phyloP scores from a whole-genome alignment of 2,797 vertebrate genomes.

The Alouatta caraya region DNA sequence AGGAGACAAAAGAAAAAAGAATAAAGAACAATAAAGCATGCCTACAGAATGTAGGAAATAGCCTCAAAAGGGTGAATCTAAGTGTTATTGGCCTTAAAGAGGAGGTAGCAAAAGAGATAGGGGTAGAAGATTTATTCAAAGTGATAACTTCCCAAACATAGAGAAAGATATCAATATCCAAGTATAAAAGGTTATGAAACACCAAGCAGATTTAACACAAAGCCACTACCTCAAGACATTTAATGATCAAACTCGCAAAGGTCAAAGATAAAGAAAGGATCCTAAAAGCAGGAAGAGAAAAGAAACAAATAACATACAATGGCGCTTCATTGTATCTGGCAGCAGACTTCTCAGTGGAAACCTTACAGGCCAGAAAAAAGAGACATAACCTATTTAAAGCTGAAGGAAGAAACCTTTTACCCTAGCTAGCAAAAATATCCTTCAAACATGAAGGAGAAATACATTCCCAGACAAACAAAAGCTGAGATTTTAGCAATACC shows the following conservation, averaged over 20 bases:
- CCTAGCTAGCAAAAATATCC: too few species aligned
- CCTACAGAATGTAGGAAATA: background rate
- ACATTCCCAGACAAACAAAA: too few species aligned
- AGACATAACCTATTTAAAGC: background rate
- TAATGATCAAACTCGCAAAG: background rate
- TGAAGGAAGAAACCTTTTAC: background rate
- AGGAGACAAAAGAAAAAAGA: background rate
- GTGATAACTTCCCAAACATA: background rate
- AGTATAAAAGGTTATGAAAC: background rate
- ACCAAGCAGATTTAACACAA: background rate
- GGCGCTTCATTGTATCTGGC: background rate
- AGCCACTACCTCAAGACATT: background rate
- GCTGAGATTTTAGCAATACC: too few species aligned
- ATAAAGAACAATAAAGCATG: background rate
- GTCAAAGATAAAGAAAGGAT: background rate
- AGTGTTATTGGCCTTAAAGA: background rate
- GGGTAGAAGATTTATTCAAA: background rate
- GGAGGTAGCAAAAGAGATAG: background rate
- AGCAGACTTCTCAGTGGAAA: background rate
- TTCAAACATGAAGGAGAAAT: too few species aligned
- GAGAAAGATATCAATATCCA: background rate
- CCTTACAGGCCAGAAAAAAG: background rate
- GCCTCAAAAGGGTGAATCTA: background rate
- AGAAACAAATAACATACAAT: background rate
- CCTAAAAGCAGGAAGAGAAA: background rate